These are phyloP conservation scores for Cariama cristata DNA, from an alignment of 2,113 vertebrate genomes.

Conservation along the genomic window DNA sequence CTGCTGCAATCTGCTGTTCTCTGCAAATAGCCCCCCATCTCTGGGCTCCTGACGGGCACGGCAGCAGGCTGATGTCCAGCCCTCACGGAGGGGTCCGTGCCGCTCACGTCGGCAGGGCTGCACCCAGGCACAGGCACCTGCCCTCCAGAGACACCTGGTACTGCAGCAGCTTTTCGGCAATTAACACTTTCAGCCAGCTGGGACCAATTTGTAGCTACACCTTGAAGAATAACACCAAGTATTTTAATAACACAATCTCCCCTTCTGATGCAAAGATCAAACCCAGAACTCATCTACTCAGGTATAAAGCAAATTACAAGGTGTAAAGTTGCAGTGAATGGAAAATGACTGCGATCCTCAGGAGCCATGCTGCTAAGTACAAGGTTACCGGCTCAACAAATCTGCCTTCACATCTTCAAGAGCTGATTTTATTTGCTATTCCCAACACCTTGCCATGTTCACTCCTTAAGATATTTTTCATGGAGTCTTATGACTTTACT, in stretches of 20 bases:
- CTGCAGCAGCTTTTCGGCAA: not conserved
- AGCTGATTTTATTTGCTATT: not conserved
- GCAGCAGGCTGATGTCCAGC: not conserved
- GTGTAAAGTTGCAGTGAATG: not conserved
- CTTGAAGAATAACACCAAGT: not conserved
- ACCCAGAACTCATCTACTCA: not conserved
- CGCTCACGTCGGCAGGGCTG: accelerated
- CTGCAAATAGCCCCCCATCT: not conserved
- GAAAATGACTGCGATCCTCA: not conserved
- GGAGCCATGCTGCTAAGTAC: not conserved
- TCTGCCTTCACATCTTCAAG: not conserved
- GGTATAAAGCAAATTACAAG: not conserved
- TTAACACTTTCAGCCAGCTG: not conserved
- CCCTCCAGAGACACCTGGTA: not conserved
- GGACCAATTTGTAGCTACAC: not conserved
- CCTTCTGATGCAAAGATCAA: not conserved
- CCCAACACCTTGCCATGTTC: not conserved
- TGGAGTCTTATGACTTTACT: not conserved
- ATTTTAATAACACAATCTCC: not conserved
- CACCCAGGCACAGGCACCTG: not conserved
- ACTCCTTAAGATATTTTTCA: not conserved
- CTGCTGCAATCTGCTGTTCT: not conserved
- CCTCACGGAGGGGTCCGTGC: accelerated
- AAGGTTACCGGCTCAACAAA: not conserved
- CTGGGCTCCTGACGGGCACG: not conserved